Evolutionary conservation across 1,140 invertebrate species (phyloP).

Genomic region (Dendroctonus ponderosae): DNA sequence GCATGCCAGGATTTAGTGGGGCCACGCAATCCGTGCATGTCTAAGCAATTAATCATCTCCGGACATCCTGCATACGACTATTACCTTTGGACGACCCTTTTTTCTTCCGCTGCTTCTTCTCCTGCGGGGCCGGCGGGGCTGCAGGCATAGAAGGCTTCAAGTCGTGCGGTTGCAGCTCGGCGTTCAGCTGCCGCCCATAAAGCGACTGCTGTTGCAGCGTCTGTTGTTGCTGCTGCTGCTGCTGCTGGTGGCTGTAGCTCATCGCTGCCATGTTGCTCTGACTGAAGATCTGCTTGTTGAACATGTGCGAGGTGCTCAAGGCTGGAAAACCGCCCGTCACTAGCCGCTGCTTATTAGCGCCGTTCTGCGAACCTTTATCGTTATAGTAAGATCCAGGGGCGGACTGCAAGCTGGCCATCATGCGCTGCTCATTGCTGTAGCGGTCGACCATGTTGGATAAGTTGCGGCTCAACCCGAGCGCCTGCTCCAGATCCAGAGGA

Average conservation of each 20-base stretch:
- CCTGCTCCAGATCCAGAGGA: conserved; percentile 42
- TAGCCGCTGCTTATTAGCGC: too few species aligned
- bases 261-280: conserved; percentile 43
- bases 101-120: conserved; percentile 12
- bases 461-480: conserved; percentile 51
- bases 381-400: conserved; percentile 47
- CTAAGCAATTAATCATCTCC: too few species aligned
- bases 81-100: neutral
- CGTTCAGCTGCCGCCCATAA: conserved; percentile 1
- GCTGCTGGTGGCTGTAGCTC: conserved; percentile 7
- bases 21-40: conserved; percentile 1
- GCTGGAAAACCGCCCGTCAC: conserved; percentile 14
- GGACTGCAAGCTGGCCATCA: conserved; percentile 50
- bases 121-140: conserved; percentile 4
- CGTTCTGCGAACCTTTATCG: conserved; percentile 48
- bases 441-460: conserved; percentile 62
- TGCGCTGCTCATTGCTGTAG: conserved; percentile 57
- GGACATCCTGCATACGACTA: too few species aligned
- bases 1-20: too few species aligned
- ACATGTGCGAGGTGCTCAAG: conserved; percentile 55
- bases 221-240: conserved; percentile 19
- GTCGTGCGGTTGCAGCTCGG: conserved; percentile 2
- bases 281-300: conserved; percentile 52
- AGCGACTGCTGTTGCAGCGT: neutral
- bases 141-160: neutral